A percentile compares a stretch with the other conserved stretches of the same genome.
Evolutionary conservation across 2,888 invertebrate genomes (phyloP).

Genomic region (Nomada ferruginata): DNA sequence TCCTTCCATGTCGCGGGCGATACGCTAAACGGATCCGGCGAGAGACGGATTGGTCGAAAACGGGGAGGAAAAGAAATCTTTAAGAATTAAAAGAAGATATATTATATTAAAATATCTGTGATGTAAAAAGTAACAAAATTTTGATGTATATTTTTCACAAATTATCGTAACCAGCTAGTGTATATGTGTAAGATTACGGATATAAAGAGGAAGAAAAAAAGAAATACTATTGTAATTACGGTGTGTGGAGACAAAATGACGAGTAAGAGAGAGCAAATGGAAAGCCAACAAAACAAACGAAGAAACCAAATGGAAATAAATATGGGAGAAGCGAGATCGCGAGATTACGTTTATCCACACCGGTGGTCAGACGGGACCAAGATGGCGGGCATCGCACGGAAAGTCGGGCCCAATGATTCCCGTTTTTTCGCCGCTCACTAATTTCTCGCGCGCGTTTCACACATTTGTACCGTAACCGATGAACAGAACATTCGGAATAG

Average conservation of each 20-base stretch:
- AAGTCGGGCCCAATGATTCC: conserved; percentile 79
- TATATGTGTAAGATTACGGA: conserved; percentile 83
- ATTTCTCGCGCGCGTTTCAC: too few species aligned
- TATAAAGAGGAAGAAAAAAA: conserved; percentile 61
- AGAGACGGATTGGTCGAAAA: conserved; percentile 73
- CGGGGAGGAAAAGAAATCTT: conserved; percentile 77
- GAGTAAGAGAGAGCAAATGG: conserved; percentile 62
- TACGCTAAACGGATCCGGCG: conserved; percentile 75
- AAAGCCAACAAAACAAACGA: conserved; percentile 52
- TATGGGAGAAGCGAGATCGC: conserved; percentile 67
- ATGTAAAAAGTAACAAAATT: conserved; percentile 84
- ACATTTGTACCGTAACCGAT: too few species aligned
- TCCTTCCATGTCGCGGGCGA: conserved; percentile 75
- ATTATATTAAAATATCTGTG: conserved; percentile 85
- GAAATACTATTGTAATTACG: conserved; percentile 79
- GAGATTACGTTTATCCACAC: conserved; percentile 78
- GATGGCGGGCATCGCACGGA: conserved; percentile 82
- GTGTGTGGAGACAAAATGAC: conserved; percentile 68
- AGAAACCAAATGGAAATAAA: conserved; percentile 37
- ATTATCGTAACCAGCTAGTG: conserved; percentile 84
- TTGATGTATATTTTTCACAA: conserved; percentile 85
- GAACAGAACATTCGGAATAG: neutral
- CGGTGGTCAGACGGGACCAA: conserved; percentile 82
- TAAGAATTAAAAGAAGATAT: conserved; percentile 82
- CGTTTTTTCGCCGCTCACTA: conserved; percentile 48